Evolutionary conservation across 2,888 invertebrate genomes (phyloP).

Genomic region (Chrysotoxum bicinctum): DNA sequence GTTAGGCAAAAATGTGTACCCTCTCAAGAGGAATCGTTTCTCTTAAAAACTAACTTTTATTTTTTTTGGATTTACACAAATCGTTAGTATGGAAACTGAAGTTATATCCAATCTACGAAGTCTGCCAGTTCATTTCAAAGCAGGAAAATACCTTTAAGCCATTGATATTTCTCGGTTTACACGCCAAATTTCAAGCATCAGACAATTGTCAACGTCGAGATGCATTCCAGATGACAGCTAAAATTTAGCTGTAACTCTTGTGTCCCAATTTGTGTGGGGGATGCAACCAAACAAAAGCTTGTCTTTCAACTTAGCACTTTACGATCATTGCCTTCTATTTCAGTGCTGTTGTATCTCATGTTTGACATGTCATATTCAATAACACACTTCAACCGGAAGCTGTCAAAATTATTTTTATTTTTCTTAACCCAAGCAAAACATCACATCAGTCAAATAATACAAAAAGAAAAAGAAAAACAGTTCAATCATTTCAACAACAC

Average conservation of each 20-base stretch:
- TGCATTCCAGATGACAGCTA: too few species aligned
- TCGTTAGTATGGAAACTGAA: too few species aligned
- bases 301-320: neutral
- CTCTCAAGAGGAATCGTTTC: too few species aligned
- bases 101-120: too few species aligned
- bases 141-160: too few species aligned
- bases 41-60: too few species aligned
- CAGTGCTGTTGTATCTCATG: neutral
- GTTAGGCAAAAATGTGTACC: too few species aligned
- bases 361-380: constrained; percentile 46
- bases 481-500: constrained; percentile 58
- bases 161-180: too few species aligned
- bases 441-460: constrained; percentile 10
- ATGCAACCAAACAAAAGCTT: neutral
- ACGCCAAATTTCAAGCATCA: too few species aligned
- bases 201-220: too few species aligned
- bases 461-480: constrained; percentile 29
- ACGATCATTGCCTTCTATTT: neutral
- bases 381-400: constrained; percentile 51
- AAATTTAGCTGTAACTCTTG: neutral
- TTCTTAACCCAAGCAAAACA: constrained; percentile 16
- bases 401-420: constrained; percentile 22
- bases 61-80: too few species aligned
- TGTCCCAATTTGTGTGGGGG: neutral
- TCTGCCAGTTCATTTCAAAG: too few species aligned